These are phyloP conservation scores for Tenualosa thibaudeaui DNA, from an alignment of 2,797 vertebrate genomes.

Conservation along the genomic window DNA sequence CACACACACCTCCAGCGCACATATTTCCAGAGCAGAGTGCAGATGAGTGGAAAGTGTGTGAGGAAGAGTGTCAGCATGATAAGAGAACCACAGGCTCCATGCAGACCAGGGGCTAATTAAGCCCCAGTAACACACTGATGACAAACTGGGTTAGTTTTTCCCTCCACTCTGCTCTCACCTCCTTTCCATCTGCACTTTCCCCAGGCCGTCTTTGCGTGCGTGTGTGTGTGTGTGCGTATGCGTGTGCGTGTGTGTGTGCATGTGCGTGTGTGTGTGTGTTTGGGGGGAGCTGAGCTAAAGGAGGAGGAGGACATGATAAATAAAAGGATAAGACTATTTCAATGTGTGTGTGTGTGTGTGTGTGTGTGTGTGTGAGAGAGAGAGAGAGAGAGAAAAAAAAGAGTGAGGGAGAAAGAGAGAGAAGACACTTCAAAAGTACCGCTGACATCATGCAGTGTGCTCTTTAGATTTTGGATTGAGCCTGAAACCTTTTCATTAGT, in stretches of 20 bases:
- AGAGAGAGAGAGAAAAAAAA: neutral
- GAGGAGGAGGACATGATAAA: neutral
- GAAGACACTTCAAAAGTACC: constrained; percentile 43
- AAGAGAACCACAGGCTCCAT: neutral
- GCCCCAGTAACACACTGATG: neutral
- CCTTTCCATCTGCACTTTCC: constrained; percentile 20
- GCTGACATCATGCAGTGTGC: constrained; percentile 64
- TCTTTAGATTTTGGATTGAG: constrained; percentile 58
- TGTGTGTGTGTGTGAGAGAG: neutral
- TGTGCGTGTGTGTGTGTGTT: neutral
- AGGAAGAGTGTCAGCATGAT: neutral
- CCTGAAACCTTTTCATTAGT: constrained; percentile 72
- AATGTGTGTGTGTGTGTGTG: constrained; percentile 17
- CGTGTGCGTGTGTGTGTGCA: neutral
- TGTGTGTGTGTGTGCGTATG: constrained; percentile 20
- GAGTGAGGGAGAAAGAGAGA: neutral
- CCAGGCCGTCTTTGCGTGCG: constrained; percentile 13
- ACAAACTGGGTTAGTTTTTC: constrained; percentile 11
- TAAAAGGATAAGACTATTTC: neutral
- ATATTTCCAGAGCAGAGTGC: neutral
- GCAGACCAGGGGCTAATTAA: neutral
- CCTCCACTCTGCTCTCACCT: neutral
- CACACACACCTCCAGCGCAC: neutral
- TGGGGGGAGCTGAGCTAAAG: too few species aligned
- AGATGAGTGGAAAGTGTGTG: neutral